Conservation (phyloP, 2,888 invertebrate genomes). For the Melikaiella ostensackeni region DNA sequence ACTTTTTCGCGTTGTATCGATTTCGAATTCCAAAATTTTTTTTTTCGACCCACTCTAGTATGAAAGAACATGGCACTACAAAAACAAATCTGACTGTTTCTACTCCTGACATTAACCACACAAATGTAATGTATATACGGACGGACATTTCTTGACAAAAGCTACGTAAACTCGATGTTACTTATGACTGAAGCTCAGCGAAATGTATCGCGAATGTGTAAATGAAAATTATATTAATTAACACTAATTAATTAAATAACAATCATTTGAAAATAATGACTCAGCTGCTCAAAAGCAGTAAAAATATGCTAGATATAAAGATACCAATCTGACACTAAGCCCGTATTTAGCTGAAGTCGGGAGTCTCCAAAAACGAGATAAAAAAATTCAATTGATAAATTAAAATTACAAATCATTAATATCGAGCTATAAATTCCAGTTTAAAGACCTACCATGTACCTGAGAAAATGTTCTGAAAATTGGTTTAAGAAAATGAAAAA, state of each 20-base stretch:
- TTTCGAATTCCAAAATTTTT: too few relatives aligned
- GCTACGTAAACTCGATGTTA: neutral
- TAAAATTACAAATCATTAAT: neutral
- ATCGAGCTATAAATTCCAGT: neutral
- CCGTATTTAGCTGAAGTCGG: neutral
- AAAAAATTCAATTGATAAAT: neutral
- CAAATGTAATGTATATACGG: conserved; percentile 26
- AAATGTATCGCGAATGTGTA: neutral
- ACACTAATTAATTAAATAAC: neutral
- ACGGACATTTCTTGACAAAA: conserved; percentile 43
- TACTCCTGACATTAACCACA: conserved; percentile 33
- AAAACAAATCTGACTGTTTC: conserved; percentile 19
- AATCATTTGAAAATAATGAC: neutral
- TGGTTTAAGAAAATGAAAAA: conserved; percentile 2
- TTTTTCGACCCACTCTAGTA: too few relatives aligned
- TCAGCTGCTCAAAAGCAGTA: neutral
- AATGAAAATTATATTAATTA: neutral
- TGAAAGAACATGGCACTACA: neutral
- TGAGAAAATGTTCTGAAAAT: neutral
- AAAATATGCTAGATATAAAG: neutral
- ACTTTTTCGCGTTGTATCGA: too few relatives aligned
- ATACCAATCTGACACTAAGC: neutral
- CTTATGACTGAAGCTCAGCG: neutral
- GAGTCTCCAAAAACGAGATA: neutral
- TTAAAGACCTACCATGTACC: neutral